Evolutionary conservation across 2,797 vertebrate species (phyloP).

Genomic region (Sebastes jordani): DNA sequence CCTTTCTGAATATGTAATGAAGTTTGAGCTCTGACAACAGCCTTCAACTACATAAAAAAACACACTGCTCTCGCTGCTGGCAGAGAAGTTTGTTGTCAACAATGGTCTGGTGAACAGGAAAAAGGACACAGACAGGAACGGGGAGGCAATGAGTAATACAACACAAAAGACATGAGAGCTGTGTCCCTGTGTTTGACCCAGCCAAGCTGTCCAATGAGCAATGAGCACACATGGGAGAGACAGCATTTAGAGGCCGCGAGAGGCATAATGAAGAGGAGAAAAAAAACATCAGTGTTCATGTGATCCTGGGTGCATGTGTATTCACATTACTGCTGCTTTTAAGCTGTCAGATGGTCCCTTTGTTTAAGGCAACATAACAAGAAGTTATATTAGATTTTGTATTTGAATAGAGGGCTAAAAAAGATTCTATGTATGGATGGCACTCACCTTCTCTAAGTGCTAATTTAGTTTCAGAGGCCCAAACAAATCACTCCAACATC

Average conservation of each 20-base stretch:
- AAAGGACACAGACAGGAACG: slow-evolving; percentile 44
- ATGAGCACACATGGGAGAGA: background rate
- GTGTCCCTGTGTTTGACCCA: slow-evolving; percentile 42
- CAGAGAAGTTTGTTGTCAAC: slow-evolving; percentile 61
- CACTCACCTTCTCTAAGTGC: slow-evolving; percentile 47
- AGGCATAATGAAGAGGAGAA: slow-evolving; percentile 20
- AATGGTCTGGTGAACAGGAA: slow-evolving; percentile 46
- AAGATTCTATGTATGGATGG: slow-evolving; percentile 27
- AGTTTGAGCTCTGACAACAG: slow-evolving; percentile 63
- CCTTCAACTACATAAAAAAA: slow-evolving; percentile 41
- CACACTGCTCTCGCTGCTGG: slow-evolving; percentile 33
- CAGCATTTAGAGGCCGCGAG: slow-evolving; percentile 33
- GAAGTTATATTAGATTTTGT: slow-evolving; percentile 33
- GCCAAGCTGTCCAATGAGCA: slow-evolving; percentile 45
- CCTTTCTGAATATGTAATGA: slow-evolving; percentile 63
- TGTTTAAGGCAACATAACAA: slow-evolving; percentile 23
- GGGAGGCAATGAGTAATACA: slow-evolving; percentile 46
- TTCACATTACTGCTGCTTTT: slow-evolving; percentile 37
- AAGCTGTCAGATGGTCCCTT: slow-evolving; percentile 42
- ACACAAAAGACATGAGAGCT: slow-evolving; percentile 50
- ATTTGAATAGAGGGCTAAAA: slow-evolving; percentile 30
- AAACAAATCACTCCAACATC: slow-evolving; percentile 59
- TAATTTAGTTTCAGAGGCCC: slow-evolving; percentile 53
- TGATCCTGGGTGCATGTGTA: slow-evolving; percentile 4
- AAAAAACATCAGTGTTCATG: background rate